Evolutionary conservation across 2,797 vertebrate species (phyloP), one percentile per base, ranked within the genome.

Genomic region (Decapterus maruadsi): DNA sequence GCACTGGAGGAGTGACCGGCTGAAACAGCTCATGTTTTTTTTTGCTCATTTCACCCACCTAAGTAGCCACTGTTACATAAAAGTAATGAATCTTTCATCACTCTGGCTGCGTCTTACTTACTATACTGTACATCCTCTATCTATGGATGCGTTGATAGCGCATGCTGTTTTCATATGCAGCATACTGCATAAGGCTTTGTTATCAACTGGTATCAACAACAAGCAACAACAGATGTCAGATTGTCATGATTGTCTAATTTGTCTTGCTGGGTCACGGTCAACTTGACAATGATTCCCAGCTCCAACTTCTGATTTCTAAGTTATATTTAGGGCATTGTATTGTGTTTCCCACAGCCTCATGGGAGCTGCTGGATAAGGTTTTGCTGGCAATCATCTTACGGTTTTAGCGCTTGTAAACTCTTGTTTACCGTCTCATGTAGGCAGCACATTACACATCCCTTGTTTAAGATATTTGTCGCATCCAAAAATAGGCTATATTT

Each of bases 381-480:
- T 62, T 70, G 0, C 2, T 53, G 9, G 40, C 4, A n/a, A 16
- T 26, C 0, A 1, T 51, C 56, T 68, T 48, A 10, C 62, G 31
- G 20, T 38, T 60, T 42, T 62, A 36, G 12, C 51, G 42, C n/a
- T 4, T 26, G 26, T 26, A 26, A 26, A 26, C 14, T 60, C 36
- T 40, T 19, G 4, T 34, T 55, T 58, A 20, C 22, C 38, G 9
- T 66, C 60, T 46, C 5, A 34, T 55, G 14, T 45, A 54, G 40
- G n/a, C 8, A 31, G 54, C 19, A 9, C 14, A 19, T 17, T 16
- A 12, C 36, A 34, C n/a, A 55, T 48, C 12, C 42, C 6, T 60
- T 56, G 12, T 45, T 31, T 55, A 17, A 61, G 40, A 63, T 74
- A 14, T 73, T 65, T 72, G 65, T 59, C 8, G 17, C 13, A 31